A percentile compares a stretch with the other conserved stretches of the same genome.
Conservation (phyloP, 1,140 invertebrate genomes). For the Rhopalosiphum maidis region DNA sequence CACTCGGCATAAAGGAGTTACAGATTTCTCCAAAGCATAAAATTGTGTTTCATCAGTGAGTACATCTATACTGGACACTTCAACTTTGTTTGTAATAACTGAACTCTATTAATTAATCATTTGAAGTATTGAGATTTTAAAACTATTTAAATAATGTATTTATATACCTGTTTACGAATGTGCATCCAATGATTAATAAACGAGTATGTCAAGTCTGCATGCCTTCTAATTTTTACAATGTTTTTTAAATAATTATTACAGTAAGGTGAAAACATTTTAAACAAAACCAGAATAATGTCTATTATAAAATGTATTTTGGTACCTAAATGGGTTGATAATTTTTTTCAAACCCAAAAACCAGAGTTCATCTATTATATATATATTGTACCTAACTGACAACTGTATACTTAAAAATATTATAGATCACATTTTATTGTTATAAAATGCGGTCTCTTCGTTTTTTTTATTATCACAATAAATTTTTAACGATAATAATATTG, state of each 20-base stretch:
- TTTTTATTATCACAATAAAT: too few relatives aligned
- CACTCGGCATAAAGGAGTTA: constrained; percentile 65
- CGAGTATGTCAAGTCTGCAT: background rate
- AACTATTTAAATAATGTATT: background rate
- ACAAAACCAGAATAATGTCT: background rate
- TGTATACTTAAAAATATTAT: too few relatives aligned
- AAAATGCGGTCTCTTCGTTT: too few relatives aligned
- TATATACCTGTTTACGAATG: constrained; percentile 32
- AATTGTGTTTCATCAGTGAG: constrained; percentile 61
- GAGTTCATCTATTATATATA: too few relatives aligned
- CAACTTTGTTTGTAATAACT: background rate
- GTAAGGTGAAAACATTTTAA: background rate
- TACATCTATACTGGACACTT: background rate
- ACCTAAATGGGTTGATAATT: too few relatives aligned
- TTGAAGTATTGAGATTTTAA: background rate
- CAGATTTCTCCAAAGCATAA: constrained; percentile 62
- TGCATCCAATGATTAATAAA: constrained; percentile 27
- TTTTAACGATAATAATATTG: too few relatives aligned
- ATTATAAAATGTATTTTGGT: too few relatives aligned
- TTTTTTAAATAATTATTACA: background rate
- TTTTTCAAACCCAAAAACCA: too few relatives aligned
- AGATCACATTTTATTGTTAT: too few relatives aligned
- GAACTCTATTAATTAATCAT: constrained; percentile 29
- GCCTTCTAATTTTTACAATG: constrained; percentile 56
- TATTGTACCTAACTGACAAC: too few relatives aligned